Evolutionary conservation across 2,113 vertebrate species (phyloP), one percentile per base, ranked within the genome.

Genomic region (pig (Sus scrofa)): DNA sequence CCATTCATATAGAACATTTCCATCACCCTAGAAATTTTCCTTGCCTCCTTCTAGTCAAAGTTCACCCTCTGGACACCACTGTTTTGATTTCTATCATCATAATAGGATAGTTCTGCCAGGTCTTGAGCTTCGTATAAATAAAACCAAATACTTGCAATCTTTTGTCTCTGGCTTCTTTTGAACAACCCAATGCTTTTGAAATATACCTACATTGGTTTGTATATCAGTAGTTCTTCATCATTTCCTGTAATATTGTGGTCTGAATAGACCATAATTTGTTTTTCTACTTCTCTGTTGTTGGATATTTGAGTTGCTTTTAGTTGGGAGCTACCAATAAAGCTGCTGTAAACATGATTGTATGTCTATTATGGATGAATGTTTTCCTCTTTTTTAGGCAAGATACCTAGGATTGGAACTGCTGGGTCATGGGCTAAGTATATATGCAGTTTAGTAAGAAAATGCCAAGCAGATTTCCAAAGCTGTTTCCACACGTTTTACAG

Each of bases 301-400:
- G 50, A 70, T 9, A 68, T 91, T 74, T 82, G 39, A 52, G 32
- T 60, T 94, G 79, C n/a, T 90, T 81, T 54, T 44, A 75, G 27
- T 83, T 60, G 92, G 58, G 62, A 52, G 60, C 7, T 79, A 62
- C 16, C 91, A 82, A 81, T 58, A 93, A 73, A 77, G 63, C 32
- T 62, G 5, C 52, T 84, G 26, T 83, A 77, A 85, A 82, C 20
- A 81, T 1, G 30, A 58, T 18, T 39, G 3, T 34, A 37, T 8
- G 8, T 68, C 32, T 91, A 78, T 91, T 60, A 44, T 39, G 7
- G 78, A 94, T 50, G 67, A 26, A 63, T n/a, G 15, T 50, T 95
- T 96, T 92, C 34, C 34, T 87, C 10, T 94, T 15, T 79, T 9
- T 6, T 70, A 16, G 58, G n/a, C 74, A 84, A 96, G 79, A 96